phyloP scores from a whole-genome alignment of 1,140 invertebrate species.

The Drosophila triauraria region DNA sequence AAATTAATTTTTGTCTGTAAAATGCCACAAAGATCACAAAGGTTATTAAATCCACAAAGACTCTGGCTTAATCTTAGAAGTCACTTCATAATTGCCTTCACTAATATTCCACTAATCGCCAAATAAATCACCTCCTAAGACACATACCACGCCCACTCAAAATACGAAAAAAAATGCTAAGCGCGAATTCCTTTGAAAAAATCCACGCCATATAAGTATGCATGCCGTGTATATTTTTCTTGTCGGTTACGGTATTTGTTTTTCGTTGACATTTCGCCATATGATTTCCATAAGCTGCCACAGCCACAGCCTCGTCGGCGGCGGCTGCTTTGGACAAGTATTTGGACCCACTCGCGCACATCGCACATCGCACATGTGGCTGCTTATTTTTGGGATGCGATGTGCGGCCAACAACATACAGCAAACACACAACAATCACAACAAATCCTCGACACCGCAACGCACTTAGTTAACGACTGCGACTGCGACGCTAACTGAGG shows the following conservation, averaged over 20 bases:
- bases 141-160: constrained; percentile 57
- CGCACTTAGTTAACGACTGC: constrained; percentile 66
- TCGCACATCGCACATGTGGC: constrained; percentile 64
- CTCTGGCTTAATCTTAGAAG: neutral
- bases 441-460: constrained; percentile 80
- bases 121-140: constrained; percentile 60
- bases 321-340: constrained; percentile 75
- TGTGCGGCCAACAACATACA: constrained; percentile 48
- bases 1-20: neutral
- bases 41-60: neutral
- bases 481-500: constrained; percentile 2
- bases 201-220: constrained; percentile 40
- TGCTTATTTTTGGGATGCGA: constrained; percentile 73
- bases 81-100: constrained; percentile 27
- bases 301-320: constrained; percentile 58
- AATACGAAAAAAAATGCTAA: constrained; percentile 17
- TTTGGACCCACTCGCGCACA: constrained; percentile 29
- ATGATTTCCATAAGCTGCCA: constrained; percentile 82
- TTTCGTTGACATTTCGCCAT: constrained; percentile 78
- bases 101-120: constrained; percentile 31
- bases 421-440: constrained; percentile 31
- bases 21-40: no score
- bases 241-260: constrained; percentile 51
- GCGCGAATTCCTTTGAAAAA: constrained; percentile 38
- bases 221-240: constrained; percentile 30